Evolutionary conservation across 1,140 invertebrate species (phyloP).

Genomic region (Drosophila orena): DNA sequence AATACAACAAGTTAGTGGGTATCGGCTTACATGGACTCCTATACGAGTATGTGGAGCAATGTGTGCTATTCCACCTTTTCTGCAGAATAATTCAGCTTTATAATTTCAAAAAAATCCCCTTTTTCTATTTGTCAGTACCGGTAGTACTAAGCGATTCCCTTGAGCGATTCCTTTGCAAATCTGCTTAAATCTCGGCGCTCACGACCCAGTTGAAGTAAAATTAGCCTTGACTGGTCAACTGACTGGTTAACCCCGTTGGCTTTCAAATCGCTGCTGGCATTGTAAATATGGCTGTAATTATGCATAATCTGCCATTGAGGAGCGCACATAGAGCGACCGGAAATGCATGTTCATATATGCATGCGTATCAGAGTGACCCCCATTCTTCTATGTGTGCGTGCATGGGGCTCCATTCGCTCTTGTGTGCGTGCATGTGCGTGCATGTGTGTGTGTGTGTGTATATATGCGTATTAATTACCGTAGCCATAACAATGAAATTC

Average conservation of each 20-base stretch:
- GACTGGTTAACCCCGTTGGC: slow-evolving; percentile 32
- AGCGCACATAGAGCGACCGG: slow-evolving; percentile 22
- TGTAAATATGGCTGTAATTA: slow-evolving; percentile 45
- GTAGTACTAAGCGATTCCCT: neutral
- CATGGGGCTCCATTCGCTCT: neutral
- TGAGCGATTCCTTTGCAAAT: neutral
- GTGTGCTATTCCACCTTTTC: too few species aligned
- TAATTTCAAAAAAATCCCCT: too few species aligned
- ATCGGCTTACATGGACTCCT: too few species aligned
- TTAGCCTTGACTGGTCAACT: slow-evolving; percentile 28
- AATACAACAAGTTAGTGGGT: too few species aligned
- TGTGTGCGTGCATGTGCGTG: too few species aligned
- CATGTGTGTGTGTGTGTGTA: neutral
- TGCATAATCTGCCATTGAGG: slow-evolving; percentile 39
- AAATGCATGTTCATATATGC: slow-evolving; percentile 42
- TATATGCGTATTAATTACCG: slow-evolving; percentile 51
- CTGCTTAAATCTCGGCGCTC: neutral
- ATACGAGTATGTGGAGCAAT: too few species aligned
- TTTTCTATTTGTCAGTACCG: too few species aligned
- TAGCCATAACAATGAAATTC: slow-evolving; percentile 63
- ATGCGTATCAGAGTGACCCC: slow-evolving; percentile 25
- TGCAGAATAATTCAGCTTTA: neutral
- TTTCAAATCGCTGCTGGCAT: slow-evolving; percentile 16
- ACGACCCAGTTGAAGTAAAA: neutral
- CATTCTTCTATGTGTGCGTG: slow-evolving; percentile 1